Evolutionary conservation across 2,113 vertebrate species (phyloP), one percentile per base, ranked within the genome.

Genomic region (Cavia aperea): DNA sequence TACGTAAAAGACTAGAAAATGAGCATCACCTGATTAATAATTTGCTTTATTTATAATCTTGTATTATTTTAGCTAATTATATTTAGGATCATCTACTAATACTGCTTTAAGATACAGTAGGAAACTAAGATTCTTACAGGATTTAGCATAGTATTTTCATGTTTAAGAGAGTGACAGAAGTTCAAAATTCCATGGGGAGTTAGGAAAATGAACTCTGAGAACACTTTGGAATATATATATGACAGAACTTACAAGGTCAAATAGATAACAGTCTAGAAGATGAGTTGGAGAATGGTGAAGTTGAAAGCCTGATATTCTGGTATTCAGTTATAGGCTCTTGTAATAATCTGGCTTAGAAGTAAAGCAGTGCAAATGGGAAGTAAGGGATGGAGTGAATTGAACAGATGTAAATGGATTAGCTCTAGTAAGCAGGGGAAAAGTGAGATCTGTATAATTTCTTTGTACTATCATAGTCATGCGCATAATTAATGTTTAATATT

Each of bases 151-250:
- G 43, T 84, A 1, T 78, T 70, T 93, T 92, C 49, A 46, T 86
- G 33, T 86, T 86, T 88, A 88, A 60, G 49, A 46, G 62, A 79
- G 31, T 62, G 77, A 75, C 36, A 83, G 54, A 87, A 81, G 94
- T 86, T 82, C 13, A 89, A n/a, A 78, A n/a, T 90, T 93, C 82
- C 24, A 43, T 79, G 60, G 12, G 2, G 58, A 6, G 2, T 60
- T 56, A 84, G 72, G 63, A 89, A 81, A 91, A 73, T 65, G 77
- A 87, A 63, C 54, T 93, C 49, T 85, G 81, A 89, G 70, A 90
- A 88, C 60, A 81, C 58, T 26, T 70, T 3, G 2, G 56, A 78
- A 23, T 68, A 70, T 16, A 79, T 86, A 1, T 60, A 19, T 65
- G 29, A 89, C 51, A 26, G 33, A 86, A 86, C 14, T 73, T 51